A percentile compares a stretch with the other conserved stretches of the same genome.
These are phyloP conservation scores for Neomicropteryx cornuta DNA, from an alignment of 1,140 invertebrate species.

Conservation along the genomic window DNA sequence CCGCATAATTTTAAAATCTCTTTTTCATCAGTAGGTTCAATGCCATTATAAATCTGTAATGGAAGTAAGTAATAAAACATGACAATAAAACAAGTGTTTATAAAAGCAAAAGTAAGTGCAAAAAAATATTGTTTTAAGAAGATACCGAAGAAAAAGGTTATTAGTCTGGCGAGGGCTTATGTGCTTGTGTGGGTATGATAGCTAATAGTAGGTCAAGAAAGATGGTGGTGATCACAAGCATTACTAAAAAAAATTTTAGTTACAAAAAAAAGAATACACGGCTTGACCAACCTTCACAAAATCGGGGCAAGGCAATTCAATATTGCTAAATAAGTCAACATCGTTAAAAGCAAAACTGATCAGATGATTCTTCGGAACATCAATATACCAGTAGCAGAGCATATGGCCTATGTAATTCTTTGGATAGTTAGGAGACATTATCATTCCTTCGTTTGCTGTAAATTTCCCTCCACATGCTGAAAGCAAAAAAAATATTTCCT, in stretches of 20 bases:
- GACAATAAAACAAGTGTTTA: neutral
- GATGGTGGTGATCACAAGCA: too few species aligned
- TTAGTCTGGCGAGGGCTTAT: too few species aligned
- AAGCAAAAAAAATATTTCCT: too few species aligned
- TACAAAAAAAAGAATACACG: too few species aligned
- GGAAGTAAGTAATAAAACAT: too few species aligned
- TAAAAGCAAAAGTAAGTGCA: too few species aligned
- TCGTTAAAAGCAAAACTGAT: constrained; percentile 35
- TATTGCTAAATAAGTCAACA: constrained; percentile 40
- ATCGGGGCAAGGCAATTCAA: constrained; percentile 6
- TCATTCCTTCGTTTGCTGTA: constrained; percentile 32
- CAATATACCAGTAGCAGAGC: constrained; percentile 64
- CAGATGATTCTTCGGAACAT: constrained; percentile 51
- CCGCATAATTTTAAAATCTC: constrained; percentile 43
- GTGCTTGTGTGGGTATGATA: too few species aligned
- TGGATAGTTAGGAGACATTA: constrained; percentile 67
- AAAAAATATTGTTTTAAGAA: too few species aligned
- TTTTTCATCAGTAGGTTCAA: constrained; percentile 24
- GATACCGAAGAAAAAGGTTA: too few species aligned
- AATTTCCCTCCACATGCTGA: constrained; percentile 41
- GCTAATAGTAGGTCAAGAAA: too few species aligned
- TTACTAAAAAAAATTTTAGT: too few species aligned
- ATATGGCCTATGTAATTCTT: constrained; percentile 53
- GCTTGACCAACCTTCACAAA: constrained; percentile 6
- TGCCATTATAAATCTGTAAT: constrained; percentile 53